Percentiles rank a stretch among this genome's conserved stretches.
phyloP scores from a whole-genome alignment of 2,888 invertebrate genomes.

The Deroplatys truncata region DNA sequence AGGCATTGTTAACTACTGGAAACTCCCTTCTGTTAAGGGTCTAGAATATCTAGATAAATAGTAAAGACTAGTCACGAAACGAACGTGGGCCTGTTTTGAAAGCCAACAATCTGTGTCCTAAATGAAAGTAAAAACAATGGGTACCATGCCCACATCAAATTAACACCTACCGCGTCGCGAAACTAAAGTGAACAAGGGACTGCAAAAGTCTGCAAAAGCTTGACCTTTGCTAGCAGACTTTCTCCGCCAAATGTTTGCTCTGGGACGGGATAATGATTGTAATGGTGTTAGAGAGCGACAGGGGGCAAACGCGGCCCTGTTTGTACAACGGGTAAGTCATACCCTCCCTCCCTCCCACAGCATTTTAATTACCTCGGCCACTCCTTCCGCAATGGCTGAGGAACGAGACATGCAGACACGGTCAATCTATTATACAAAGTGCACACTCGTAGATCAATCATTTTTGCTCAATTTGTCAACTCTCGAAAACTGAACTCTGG shows the following conservation, averaged over 20 bases:
- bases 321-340: not conserved
- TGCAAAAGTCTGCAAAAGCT: not conserved
- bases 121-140: not conserved
- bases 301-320: not conserved
- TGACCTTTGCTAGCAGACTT: not conserved
- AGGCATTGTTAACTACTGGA: no score
- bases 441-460: no score
- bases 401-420: no score
- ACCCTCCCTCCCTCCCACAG: not conserved
- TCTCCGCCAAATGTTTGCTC: not conserved
- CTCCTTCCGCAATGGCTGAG: not conserved
- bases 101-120: not conserved
- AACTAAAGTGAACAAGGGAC: not conserved
- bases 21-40: no score
- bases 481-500: no score
- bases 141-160: not conserved
- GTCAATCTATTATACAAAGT: no score
- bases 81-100: not conserved
- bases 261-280: not conserved
- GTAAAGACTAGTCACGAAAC: not conserved
- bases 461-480: no score
- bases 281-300: not conserved
- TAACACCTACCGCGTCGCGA: not conserved
- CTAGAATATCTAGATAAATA: not conserved
- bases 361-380: not conserved